phyloP scores from a whole-genome alignment of 2,113 vertebrate genomes.

The Eonycteris spelaea region DNA sequence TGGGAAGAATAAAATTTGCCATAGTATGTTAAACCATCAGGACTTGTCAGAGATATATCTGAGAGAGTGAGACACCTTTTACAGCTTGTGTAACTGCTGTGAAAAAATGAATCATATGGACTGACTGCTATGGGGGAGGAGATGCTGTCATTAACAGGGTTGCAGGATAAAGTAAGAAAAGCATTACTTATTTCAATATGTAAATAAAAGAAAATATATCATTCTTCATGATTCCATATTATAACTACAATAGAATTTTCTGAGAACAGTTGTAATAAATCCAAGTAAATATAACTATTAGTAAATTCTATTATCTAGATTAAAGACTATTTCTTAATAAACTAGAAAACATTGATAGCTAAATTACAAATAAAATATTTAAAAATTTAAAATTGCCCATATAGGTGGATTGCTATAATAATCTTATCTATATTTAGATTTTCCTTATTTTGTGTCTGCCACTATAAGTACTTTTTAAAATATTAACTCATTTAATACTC shows the following conservation, averaged over 20 bases:
- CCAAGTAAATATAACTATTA: not conserved
- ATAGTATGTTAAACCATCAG: not conserved
- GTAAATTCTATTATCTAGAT: not conserved
- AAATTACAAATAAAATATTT: not conserved
- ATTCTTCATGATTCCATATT: not conserved
- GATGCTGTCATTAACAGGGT: not conserved
- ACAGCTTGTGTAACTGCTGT: not conserved
- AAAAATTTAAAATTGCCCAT: not conserved
- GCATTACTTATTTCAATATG: not conserved
- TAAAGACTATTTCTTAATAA: not conserved
- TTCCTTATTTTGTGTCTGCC: not conserved
- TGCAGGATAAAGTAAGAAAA: not conserved
- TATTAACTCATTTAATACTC: not conserved
- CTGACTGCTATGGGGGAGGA: not conserved
- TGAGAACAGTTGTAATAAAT: not conserved
- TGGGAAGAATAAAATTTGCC: conserved; percentile 7
- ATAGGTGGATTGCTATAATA: not conserved
- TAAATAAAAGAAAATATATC: not conserved
- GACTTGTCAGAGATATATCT: conserved; percentile 5
- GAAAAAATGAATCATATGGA: not conserved
- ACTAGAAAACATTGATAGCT: not conserved
- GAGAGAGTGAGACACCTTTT: not conserved
- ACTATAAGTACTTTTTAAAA: not conserved
- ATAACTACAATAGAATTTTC: not conserved
- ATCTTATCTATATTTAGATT: not conserved